These are phyloP conservation scores for Hyposoter didymator DNA, from an alignment of 2,888 invertebrate species.

Conservation along the genomic window DNA sequence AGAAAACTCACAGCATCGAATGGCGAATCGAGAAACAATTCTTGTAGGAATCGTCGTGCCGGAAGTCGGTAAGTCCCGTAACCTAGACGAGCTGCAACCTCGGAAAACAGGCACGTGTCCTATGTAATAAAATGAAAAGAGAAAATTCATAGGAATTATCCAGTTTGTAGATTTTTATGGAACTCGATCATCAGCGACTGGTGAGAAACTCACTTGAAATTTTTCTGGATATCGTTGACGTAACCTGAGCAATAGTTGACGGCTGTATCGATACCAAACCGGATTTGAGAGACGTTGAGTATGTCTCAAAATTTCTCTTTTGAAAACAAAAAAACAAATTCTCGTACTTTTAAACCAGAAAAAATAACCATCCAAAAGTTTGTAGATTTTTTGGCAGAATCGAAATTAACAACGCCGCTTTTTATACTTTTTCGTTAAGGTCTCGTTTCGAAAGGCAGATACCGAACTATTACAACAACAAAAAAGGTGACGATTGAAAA, in stretches of 20 bases:
- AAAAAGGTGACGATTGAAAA: not conserved
- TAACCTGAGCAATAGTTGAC: conserved; percentile 91
- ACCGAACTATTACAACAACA: not conserved
- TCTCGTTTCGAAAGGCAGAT: not conserved
- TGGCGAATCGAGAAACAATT: conserved; percentile 94
- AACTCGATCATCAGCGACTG: no score
- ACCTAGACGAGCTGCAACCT: conserved; percentile 92
- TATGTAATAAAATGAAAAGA: conserved; percentile 78
- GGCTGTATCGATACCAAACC: conserved; percentile 91
- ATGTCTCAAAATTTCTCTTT: conserved; percentile 87
- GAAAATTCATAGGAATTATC: not conserved
- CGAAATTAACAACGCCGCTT: not conserved
- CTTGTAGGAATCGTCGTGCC: conserved; percentile 95
- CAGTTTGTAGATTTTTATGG: not conserved
- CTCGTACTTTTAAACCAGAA: no score
- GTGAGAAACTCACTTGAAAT: conserved; percentile 85
- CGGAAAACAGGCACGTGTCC: conserved; percentile 96
- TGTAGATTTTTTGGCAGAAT: not conserved
- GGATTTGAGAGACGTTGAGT: conserved; percentile 92
- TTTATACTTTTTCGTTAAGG: not conserved
- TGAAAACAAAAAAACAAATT: not conserved
- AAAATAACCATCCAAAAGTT: not conserved
- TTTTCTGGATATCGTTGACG: conserved; percentile 90
- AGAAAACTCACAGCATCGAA: conserved; percentile 86
- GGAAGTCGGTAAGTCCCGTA: conserved; percentile 92